A percentile compares a stretch with the other conserved stretches of the same genome.
Evolutionary conservation across 92 coral and sea anemone genomes (phyloP).

Genomic region (Epizoanthus ramosus): DNA sequence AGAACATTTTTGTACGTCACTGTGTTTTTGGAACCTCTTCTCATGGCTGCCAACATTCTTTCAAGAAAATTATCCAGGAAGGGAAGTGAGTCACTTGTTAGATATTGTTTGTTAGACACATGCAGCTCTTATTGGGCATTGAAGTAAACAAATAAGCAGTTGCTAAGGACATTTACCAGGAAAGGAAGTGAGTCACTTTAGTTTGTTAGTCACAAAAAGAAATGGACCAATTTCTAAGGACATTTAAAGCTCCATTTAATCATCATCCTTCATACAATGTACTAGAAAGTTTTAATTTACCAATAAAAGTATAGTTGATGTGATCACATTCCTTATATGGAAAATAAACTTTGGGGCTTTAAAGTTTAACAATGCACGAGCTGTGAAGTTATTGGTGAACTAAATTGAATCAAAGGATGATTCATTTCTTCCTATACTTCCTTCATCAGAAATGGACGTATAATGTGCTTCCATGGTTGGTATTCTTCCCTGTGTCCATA

Average conservation of each 20-base stretch:
- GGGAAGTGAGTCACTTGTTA: conserved; percentile 64
- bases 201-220: no score
- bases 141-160: background rate
- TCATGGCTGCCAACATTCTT: conserved; percentile 98
- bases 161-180: background rate
- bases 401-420: no score
- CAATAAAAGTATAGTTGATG: no score
- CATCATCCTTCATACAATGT: background rate
- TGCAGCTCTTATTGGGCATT: no score
- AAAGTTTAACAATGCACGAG: no score
- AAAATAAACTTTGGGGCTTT: no score
- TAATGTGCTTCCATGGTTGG: conserved; percentile 95
- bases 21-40: conserved; percentile 93
- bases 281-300: background rate
- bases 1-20: conserved; percentile 80
- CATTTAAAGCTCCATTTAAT: background rate
- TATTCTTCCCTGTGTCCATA: conserved; percentile 76
- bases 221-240: background rate
- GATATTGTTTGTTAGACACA: background rate
- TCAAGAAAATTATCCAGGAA: conserved; percentile 93
- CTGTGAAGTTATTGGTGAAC: no score
- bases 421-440: background rate
- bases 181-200: no score
- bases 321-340: no score
- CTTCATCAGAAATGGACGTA: conserved; percentile 81